Evolutionary conservation across 2,113 vertebrate species (phyloP), one percentile per base, ranked within the genome.

Genomic region (Chrysochloris asiatica): DNA sequence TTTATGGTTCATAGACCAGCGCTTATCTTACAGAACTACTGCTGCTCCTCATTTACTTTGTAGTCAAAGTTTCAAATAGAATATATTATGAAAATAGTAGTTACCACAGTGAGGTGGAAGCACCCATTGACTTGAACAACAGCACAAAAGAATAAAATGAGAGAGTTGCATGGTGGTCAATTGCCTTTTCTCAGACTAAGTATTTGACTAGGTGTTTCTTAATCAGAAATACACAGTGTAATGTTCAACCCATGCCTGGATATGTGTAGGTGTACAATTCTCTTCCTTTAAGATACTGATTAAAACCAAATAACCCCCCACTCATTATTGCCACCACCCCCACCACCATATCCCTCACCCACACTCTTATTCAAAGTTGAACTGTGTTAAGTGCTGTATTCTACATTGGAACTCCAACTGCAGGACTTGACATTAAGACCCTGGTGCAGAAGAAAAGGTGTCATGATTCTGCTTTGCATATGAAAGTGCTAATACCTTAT

Each of bases 31-130:
- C n/a, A n/a, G n/a, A n/a, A n/a, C n/a, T n/a, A n/a, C n/a, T n/a
- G n/a, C n/a, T n/a, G n/a, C n/a, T n/a, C n/a, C n/a, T n/a, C n/a
- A 87, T 79, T 91, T 52, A 10, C 10, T 93, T 84, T 91, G 33
- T 83, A 4, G 17, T 47, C 41, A 38, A 76, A 61, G 1, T 4
- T 48, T 77, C 82, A 71, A 71, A 48, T 24, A 80, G 36, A 93
- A 36, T 19, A 19, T 43, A 38, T 45, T 54, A n/a, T 69, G 63
- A 16, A 9, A 26, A 61, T 10, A 54, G 10, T 33, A 63, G 22
- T 56, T 88, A 45, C 19, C 16, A 26, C 19, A 41, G 45, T 24
- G 22, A 86, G 22, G 26, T 83, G n/a, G 52, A 88, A 41, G 65
- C 11, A 7, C 38, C 54, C 9, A 67, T 1, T 65, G 47, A 38